Base-by-base conservation (phyloP, 2,113 vertebrate species). In the Poeciliopsis occidentalis region DNA sequence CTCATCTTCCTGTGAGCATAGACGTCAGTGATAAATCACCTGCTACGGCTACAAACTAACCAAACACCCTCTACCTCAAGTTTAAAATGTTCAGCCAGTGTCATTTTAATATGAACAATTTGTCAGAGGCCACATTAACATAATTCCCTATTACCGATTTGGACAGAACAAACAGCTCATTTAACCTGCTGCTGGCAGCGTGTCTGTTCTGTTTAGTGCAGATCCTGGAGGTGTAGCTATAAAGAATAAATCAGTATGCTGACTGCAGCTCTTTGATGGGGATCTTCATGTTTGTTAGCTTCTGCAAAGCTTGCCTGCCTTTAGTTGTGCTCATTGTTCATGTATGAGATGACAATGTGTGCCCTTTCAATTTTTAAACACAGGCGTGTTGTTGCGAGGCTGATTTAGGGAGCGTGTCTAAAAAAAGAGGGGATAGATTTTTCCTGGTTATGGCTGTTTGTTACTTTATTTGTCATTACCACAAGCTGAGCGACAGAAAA, bases 401-500 rank as follows among this genome's bases (percentile, higher is more conserved):
- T 83, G 86, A 90, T 89, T 15, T 29, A 31, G 87, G 64, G 60
- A 15, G 39, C 66, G 26, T 60, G 32, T 62, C 64, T 79, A 82
- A 78, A 70, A 78, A 70, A 75, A 73, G 74, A 80, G 51, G 65
- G 76, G 71, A 82, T 84, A 74, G 76, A 80, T 75, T 78, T 81
- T 51, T 86, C 75, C 67, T 80, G 78, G 74, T 76, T 83, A 86
- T 87, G 86, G 88, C 90, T 89, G 87, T 89, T 86, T 68, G 65
- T 64, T 68, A 39, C 69, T 87, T 76, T 85, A 73, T 80, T 83
- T 83, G 67, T 75, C 71, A 67, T 57, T 24, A 47, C 68, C 67
- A 76, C 54, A 62, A 39, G 5, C 17, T 8, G 8, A 32, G 19
- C 22, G 12, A 31, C 4, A 32, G 44, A 31, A 31, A 31, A 4